Base-by-base conservation (phyloP, 2,888 invertebrate genomes). In the Neocrepidodera transversa region DNA sequence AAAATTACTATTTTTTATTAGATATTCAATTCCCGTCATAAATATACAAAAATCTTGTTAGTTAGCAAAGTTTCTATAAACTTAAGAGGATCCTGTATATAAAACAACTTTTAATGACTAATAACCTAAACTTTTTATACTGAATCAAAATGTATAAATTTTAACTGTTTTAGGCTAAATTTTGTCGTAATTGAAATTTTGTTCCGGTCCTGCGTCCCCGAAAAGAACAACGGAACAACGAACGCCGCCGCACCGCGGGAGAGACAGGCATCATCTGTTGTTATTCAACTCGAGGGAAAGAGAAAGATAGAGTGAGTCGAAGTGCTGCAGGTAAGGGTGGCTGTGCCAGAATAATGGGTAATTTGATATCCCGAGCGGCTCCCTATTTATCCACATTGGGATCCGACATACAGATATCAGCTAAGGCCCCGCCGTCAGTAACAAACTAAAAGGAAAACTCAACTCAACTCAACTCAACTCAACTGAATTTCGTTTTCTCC, bases 301-400 rank as follows among this genome's bases (percentile, higher is more conserved):
- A 45, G 48, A 35, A 14, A 54, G 20, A 26, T 48, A 58, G 14
- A 47, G 36, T 54, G 30, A 49, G 56, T n/a, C 57, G 52, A 51
- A 45, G 54, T 42, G 54, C 60, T 59, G 52, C 59, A 42, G 48
- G 42, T 40, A 35, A 40, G 43, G 55, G 48, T 42, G 40, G 56
- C 32, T 48, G 49, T 45, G 54, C 54, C 71, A 71, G 74, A 74
- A 76, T 76, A 76, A 76, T 76, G 76, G 76, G 76, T 75, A 76
- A 76, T 75, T 72, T 69, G 76, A 76, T 76, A 76, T 73, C 72
- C 66, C 73, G 65, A 74, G 73, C 75, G 74, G 76, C 75, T 74
- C 75, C 73, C 73, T 76, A 74, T 74, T 74, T 71, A 73, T 60
- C 60, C 60, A 60, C 60, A 60, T 55, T 51, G 53, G 53, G 58